Base-by-base conservation (phyloP, 2,797 vertebrate species). In the Acanthurus lineatus region DNA sequence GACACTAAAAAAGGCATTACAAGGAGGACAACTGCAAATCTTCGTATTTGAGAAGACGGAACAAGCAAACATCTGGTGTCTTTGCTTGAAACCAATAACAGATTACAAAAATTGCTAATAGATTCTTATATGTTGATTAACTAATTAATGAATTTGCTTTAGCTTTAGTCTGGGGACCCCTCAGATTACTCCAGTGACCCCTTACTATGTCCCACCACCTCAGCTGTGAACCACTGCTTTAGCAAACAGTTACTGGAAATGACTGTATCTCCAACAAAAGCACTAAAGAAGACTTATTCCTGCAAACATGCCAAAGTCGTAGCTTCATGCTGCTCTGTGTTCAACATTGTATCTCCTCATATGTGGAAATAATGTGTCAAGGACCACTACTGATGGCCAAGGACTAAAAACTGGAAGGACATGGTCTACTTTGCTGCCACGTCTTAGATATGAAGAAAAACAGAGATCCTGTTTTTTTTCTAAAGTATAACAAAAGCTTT, bases 401-500 rank as follows among this genome's bases (percentile, higher is more conserved):
- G 5, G 42, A 49, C 25, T 59, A 40, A 47, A 20, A 85, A 58
- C 42, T 51, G 35, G 8, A 57, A 47, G 42, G 48, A 69, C 2
- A 1, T 16, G 22, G 62, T 75, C 3, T 48, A 7, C 48, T 60
- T 58, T 38, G 1, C 10, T 67, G 7, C 12, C 3, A 7, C 2
- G 0, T 51, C 10, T 63, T 40, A 38, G 52, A 56, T 48, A 3
- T 7, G 16, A 69, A 28, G 52, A 77, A 9, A 72, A 62, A 63
- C 20, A 42, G 1, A 22, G 7, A 52, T 65, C 8, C 44, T 40
- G 58, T 70, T 69, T 62, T 73, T 59, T 71, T 35, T 35, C 32
- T 35, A 6, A 35, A 35, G 28, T 35, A 32, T 60, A 66, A 81
- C 56, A 54, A 76, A 73, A 53, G 20, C 25, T 58, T 76, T 73